A percentile compares a stretch with the other conserved stretches of the same genome.
phyloP scores from a whole-genome alignment of 2,888 invertebrate genomes.

The Metopia argyrocephala region DNA sequence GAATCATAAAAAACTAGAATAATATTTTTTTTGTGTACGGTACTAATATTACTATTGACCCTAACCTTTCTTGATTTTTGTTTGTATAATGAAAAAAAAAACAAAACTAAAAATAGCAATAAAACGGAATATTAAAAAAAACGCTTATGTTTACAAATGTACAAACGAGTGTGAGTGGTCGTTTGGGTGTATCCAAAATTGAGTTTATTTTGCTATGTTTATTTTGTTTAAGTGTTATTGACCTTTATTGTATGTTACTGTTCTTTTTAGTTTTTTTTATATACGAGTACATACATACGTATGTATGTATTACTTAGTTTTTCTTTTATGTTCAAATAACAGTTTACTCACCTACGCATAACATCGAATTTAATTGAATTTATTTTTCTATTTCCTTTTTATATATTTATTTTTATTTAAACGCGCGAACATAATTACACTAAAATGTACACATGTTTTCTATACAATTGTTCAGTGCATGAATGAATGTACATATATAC shows the following conservation, averaged over 20 bases:
- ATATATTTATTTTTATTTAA: background rate
- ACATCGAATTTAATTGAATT: conserved; percentile 39
- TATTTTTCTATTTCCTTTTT: conserved; percentile 5
- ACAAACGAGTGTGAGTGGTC: background rate
- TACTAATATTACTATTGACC: background rate
- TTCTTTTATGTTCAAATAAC: conserved; percentile 8
- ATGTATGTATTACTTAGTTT: background rate
- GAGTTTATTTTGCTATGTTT: no score
- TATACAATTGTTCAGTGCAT: background rate
- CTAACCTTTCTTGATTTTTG: background rate
- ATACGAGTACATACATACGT: no score
- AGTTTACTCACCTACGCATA: conserved; percentile 43
- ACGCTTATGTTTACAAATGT: no score
- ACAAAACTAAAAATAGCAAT: background rate
- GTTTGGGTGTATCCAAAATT: background rate
- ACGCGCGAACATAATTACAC: background rate
- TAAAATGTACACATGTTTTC: background rate
- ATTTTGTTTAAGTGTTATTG: conserved; percentile 30
- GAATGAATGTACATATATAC: no score
- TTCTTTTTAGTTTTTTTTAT: background rate
- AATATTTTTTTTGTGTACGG: no score
- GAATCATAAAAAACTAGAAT: no score
- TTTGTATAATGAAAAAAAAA: background rate
- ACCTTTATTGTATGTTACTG: conserved; percentile 5
- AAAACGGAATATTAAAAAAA: background rate